Conservation (phyloP, 2,113 vertebrate species). For the cattle (Bos taurus) region DNA sequence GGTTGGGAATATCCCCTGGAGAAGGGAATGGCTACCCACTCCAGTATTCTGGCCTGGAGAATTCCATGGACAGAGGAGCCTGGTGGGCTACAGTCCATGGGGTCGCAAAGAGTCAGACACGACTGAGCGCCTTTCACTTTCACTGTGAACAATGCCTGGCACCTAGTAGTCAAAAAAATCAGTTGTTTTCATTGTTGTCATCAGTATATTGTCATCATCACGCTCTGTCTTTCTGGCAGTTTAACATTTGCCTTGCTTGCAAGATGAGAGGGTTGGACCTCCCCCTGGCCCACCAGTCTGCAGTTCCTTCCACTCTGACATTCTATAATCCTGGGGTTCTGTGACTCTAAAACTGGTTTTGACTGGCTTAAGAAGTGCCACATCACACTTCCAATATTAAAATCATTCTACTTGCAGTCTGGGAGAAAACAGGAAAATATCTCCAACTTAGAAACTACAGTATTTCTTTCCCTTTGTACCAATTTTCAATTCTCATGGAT, state of each 20-base stretch:
- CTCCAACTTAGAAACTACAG: conserved; percentile 20
- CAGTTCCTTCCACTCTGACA: not conserved
- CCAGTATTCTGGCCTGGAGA: not conserved
- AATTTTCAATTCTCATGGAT: conserved; percentile 44
- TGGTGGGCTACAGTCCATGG: not conserved
- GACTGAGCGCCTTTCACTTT: not conserved
- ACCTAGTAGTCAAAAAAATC: not conserved
- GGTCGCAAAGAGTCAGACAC: not conserved
- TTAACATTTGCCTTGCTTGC: not conserved
- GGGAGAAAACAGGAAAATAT: conserved; percentile 41
- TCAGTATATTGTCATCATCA: not conserved
- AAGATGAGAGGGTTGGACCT: not conserved
- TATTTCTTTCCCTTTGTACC: not conserved
- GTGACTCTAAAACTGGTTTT: conserved; percentile 15
- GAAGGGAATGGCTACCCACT: not conserved
- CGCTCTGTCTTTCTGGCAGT: not conserved
- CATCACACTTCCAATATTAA: conserved; percentile 17
- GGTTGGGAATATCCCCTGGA: not conserved
- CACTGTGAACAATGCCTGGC: not conserved
- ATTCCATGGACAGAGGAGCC: not conserved
- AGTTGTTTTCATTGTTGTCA: not conserved
- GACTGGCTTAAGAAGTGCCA: conserved; percentile 33
- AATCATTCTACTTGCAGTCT: conserved; percentile 33
- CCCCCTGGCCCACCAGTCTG: not conserved
- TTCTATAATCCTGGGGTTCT: not conserved